Percentiles rank a stretch among this genome's conserved stretches.
Evolutionary conservation across 2,888 invertebrate genomes (phyloP).

Genomic region (Amitus sp.): DNA sequence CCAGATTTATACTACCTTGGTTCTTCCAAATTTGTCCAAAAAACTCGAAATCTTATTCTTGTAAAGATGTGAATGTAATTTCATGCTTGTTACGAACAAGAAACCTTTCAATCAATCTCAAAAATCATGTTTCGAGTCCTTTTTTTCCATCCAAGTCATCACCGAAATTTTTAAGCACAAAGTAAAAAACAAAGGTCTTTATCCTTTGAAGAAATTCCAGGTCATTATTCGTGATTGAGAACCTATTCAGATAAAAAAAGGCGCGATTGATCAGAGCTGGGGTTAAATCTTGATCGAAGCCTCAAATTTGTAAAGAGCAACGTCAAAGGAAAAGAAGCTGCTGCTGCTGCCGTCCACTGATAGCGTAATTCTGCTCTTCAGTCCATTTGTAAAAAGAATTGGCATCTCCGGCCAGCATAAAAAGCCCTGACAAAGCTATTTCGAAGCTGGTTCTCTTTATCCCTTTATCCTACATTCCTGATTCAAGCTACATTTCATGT

Average conservation of each 20-base stretch:
- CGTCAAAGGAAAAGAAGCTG: background rate
- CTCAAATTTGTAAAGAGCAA: background rate
- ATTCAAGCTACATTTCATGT: background rate
- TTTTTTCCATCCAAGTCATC: no score
- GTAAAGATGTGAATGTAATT: no score
- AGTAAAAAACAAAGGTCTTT: no score
- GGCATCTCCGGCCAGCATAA: slow-evolving; percentile 24
- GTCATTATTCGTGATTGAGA: no score
- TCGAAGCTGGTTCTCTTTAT: background rate
- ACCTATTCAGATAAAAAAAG: background rate
- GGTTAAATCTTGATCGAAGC: background rate
- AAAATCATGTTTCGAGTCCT: no score
- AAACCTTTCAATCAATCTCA: no score
- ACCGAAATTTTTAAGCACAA: no score
- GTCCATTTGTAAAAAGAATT: slow-evolving; percentile 36
- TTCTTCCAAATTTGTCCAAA: no score
- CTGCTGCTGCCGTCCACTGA: background rate
- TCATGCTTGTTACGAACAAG: no score
- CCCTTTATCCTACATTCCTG: background rate
- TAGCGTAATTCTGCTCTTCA: slow-evolving; percentile 15
- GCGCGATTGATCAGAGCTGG: background rate
- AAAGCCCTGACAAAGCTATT: slow-evolving; percentile 18
- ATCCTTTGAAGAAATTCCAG: no score
- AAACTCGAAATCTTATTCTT: no score
- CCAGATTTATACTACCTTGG: no score